Conservation (phyloP, 2,888 invertebrate genomes). For the Synergus umbraculus region DNA sequence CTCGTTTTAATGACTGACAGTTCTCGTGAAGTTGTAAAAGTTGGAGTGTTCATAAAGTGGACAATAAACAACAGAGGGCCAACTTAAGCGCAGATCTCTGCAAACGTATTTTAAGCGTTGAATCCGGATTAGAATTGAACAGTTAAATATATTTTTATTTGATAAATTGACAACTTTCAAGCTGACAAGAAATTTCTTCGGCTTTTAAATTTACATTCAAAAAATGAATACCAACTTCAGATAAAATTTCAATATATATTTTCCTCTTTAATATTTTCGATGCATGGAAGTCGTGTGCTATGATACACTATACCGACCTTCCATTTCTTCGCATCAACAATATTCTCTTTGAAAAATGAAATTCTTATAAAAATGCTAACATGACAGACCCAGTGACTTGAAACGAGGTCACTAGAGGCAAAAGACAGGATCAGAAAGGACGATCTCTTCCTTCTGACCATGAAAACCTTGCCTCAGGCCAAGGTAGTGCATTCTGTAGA, state of each 20-base stretch:
- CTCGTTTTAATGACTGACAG: constrained; percentile 34
- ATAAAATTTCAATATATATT: no score
- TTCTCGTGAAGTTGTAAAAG: constrained; percentile 28
- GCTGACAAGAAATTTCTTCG: not conserved
- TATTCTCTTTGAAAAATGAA: constrained; percentile 16
- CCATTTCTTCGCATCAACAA: constrained; percentile 17
- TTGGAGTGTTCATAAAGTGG: constrained; percentile 21
- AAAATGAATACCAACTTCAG: not conserved
- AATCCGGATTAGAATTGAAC: not conserved
- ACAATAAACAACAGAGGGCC: constrained; percentile 25
- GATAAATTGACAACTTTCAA: not conserved
- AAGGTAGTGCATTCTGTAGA: constrained; percentile 4
- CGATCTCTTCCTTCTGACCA: constrained; percentile 37
- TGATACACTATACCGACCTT: constrained; percentile 3
- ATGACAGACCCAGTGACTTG: not conserved
- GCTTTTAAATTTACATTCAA: not conserved
- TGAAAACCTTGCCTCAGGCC: constrained; percentile 26
- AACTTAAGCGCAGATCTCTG: not conserved
- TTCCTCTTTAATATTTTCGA: not conserved
- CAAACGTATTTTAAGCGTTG: not conserved
- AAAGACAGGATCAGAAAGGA: constrained; percentile 8
- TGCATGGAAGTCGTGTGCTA: constrained; percentile 22
- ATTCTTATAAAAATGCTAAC: constrained; percentile 23
- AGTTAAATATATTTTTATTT: constrained; percentile 14
- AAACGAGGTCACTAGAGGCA: constrained; percentile 12